Percentiles rank a stretch among this genome's conserved stretches.
Evolutionary conservation across 2,888 invertebrate species (phyloP).

Genomic region (Dryobota labecula): DNA sequence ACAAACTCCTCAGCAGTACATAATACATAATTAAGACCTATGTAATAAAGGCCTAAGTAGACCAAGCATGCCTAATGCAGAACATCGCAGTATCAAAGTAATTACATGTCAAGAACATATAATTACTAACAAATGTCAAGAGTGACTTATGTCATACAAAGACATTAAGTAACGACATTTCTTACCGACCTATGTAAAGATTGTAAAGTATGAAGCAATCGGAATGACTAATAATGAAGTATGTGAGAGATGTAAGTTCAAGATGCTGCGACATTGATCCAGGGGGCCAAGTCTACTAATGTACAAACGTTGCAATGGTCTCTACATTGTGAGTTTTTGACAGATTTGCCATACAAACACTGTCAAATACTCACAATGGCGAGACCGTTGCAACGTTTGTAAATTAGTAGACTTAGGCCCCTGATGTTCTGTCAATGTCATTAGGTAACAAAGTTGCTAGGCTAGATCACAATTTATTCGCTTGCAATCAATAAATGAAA

Average conservation of each 20-base stretch:
- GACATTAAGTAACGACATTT: slow-evolving; percentile 5
- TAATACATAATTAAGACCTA: slow-evolving; percentile 2
- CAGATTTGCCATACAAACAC: too few relatives aligned
- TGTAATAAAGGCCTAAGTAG: not conserved
- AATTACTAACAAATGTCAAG: not conserved
- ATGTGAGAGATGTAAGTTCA: slow-evolving; percentile 13
- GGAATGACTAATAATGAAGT: slow-evolving; percentile 21
- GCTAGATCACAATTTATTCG: not conserved
- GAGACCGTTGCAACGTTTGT: too few relatives aligned
- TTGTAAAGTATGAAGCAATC: not conserved
- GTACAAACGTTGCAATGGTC: too few relatives aligned
- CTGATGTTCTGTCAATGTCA: slow-evolving; percentile 10
- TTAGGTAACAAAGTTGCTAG: not conserved
- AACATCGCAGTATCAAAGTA: not conserved
- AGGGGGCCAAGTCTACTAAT: too few relatives aligned
- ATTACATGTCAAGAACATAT: too few relatives aligned
- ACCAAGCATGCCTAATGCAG: not conserved
- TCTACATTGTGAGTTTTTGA: too few relatives aligned
- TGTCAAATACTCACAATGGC: too few relatives aligned
- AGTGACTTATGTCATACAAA: slow-evolving; percentile 11
- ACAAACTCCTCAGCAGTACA: too few relatives aligned
- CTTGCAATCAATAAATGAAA: not conserved
- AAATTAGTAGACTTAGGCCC: too few relatives aligned
- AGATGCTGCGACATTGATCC: slow-evolving; percentile 21
- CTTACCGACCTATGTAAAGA: not conserved